Base-by-base conservation (phyloP, 2,113 vertebrate species). In the Todiramphus saurophagus region DNA sequence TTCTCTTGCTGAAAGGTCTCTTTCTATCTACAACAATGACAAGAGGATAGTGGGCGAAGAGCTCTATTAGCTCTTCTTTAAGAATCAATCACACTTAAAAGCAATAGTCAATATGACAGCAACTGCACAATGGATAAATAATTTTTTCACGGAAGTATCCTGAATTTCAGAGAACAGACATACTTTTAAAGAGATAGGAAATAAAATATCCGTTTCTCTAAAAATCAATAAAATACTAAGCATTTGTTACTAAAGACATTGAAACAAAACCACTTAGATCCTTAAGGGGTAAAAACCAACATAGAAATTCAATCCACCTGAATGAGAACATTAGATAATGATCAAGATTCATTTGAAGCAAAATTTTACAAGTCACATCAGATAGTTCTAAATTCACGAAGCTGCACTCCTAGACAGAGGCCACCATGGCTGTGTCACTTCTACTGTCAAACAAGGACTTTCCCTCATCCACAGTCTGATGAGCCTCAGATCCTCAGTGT, bases 31-130 rank as follows among this genome's bases (percentile, higher is more conserved):
- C 66, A 95, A 76, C 73, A 81, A 93, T 78, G 92, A 83, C 79
- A 89, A 87, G 91, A 73, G 46, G 56, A 90, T 23, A 89, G 86
- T 69, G 86, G 80, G 60, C 73, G 83, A 90, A 72, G 86, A 92
- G 62, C 50, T 89, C 78, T 84, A 58, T 81, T 91, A 91, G 78
- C 70, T 94, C 81, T 27, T 94, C 84, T 84, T 87, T 83, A 82
- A 50, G 87, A 82, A 91, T 94, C 66, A 93, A 85, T 94, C 89
- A 85, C 90, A 82, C 74, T 90, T 87, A 92, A 85, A 89, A 70
- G 53, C 62, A 87, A 93, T 30, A 89, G 89, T 55, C 69, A 64
- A 44, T 73, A 79, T 73, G 76, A 90, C 62, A 92, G 85, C 76
- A 93, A 73, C 66, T 79, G 58, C 58, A 79, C 87, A 83, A 68